Evolutionary conservation across 2,888 invertebrate species (phyloP), one percentile per base, ranked within the genome.

Genomic region (Zonitis immaculata): DNA sequence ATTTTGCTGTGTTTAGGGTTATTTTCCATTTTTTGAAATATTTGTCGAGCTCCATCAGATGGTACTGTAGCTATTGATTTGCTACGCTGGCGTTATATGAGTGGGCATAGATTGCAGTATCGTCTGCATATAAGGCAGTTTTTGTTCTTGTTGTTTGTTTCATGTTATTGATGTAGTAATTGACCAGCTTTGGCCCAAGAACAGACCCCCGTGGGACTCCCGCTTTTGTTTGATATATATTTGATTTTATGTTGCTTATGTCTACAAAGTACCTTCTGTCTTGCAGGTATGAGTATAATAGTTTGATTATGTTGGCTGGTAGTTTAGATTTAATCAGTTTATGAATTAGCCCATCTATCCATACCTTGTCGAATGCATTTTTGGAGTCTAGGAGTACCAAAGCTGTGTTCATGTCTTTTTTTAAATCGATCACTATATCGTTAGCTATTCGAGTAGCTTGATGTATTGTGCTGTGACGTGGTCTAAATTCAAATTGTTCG

Each of bases 321-420:
- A 63, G 51, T 22, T 60, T 48, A 16, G 30, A 30, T 42, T 51
- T 42, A n/a, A 52, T 52, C 9, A 70, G 52, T 60, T 66, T 67
- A 46, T 54, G 53, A 6, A 65, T 42, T 0, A 70, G 61, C 1
- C 62, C 68, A 1, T 61, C 45, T 16, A 66, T 64, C 66, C 68
- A 70, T 2, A 72, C 66, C 3, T 57, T 58, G 51, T 72, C 67
- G 51, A 73, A 72, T 0, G 70, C 70, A 49, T 67, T 65, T 46
- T 66, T 64, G 1, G 69, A 53, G 48, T 73, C 70, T 0, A 73
- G 54, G 7, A 68, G 51, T 1, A 66, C 50, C 48, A 68, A 60
- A 1, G 62, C 65, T 5, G 66, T 68, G 4, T 54, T 52, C 39
- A 64, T 54, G 12, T 61, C 57, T n/a, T 53, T 47, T 35, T 65